Base-by-base conservation (phyloP, 2,797 vertebrate species). In the Coranthus polyacanthus region DNA sequence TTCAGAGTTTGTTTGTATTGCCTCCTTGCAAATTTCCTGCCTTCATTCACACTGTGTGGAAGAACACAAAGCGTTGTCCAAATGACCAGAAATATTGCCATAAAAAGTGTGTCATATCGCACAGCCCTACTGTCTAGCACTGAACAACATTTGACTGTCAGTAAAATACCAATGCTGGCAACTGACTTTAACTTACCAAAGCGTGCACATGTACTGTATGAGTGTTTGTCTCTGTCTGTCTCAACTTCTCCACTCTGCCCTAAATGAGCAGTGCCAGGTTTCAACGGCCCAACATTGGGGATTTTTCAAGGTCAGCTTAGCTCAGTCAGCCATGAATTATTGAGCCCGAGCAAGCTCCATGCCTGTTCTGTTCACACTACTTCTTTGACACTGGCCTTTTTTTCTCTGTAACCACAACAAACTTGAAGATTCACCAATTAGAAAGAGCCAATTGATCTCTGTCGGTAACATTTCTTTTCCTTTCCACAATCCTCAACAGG, bases 261-360 rank as follows among this genome's bases (percentile, higher is more conserved):
- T 75, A 78, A 70, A 84, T 85, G 76, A 90, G 80, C 55, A 76
- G 79, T 83, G 79, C 84, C 70, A 67, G 81, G 78, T 88, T 90
- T 85, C 79, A 83, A 70, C 63, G 45, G 63, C 59, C 63, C 75
- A 71, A 78, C 80, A 61, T 58, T 53, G 68, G 77, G 76, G 77
- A 77, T 75, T 68, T 84, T 85, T 86, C 88, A 90, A 91, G 89
- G 92, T 90, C 89, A 88, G 61, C 29, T 75, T 32, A 72, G 71
- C 85, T 86, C 87, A 83, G 65, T 81, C 82, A 76, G 68, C 82
- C 84, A 92, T 93, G 78, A 92, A 91, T 92, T 88, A 92, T 92
- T 92, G 78, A 92, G 86, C 80, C 72, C 72, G 38, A 83, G 67
- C 68, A 64, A 84, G 72, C 81, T 73, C 64, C 69, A 67, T 50